These are phyloP conservation scores for Caenorhabditis macrosperma DNA, from an alignment of 2,888 invertebrate genomes.

Conservation along the genomic window DNA sequence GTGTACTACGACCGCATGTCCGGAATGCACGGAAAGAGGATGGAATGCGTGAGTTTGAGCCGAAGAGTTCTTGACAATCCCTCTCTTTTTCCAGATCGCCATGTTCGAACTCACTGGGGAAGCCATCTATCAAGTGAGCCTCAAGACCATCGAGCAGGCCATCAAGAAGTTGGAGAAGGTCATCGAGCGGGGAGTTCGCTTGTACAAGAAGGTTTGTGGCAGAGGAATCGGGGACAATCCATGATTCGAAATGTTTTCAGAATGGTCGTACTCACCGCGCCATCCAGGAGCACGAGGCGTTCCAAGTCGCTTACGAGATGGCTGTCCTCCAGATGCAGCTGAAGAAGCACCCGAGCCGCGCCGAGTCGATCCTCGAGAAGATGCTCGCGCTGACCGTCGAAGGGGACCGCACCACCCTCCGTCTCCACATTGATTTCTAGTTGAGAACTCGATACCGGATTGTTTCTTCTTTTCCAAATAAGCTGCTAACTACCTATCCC, in stretches of 20 bases:
- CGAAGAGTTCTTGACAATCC: too few species aligned
- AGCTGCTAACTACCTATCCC: too few species aligned
- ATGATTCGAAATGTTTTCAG: too few species aligned
- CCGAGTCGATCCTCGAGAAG: background rate
- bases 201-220: background rate
- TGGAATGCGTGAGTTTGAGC: too few species aligned
- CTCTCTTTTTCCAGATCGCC: background rate
- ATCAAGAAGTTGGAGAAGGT: background rate
- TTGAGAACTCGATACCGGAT: too few species aligned
- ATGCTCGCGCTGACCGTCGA: background rate
- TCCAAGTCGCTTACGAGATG: background rate
- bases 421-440: too few species aligned
- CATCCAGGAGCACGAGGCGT: too few species aligned
- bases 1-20: too few species aligned
- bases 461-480: too few species aligned
- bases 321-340: background rate
- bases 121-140: background rate
- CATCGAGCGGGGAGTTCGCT: background rate
- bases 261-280: too few species aligned
- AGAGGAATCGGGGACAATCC: background rate
- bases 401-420: background rate
- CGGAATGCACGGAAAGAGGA: too few species aligned
- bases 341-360: background rate
- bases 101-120: constrained; percentile 9
- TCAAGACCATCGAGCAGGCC: background rate